Conservation (phyloP, 2,888 invertebrate species). For the Nematopogon swammerdamellus region DNA sequence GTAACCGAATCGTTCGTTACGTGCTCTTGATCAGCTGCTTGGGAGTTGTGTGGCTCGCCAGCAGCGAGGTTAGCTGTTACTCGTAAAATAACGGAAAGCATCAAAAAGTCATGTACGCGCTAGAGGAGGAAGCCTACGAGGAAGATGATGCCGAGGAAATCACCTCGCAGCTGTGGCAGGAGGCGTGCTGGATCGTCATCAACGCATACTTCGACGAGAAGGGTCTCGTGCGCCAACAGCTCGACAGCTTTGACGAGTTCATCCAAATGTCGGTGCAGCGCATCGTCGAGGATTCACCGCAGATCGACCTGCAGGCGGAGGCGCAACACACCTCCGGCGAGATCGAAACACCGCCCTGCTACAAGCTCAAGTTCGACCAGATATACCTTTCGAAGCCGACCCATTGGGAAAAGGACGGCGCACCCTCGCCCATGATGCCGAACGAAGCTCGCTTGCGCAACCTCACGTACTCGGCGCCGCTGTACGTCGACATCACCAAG, state of each 20-base stretch:
- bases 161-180: slow-evolving; percentile 98
- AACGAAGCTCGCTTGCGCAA: slow-evolving; percentile 97
- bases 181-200: slow-evolving; percentile 99
- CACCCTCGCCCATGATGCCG: slow-evolving; percentile 99
- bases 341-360: slow-evolving; percentile 88
- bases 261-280: slow-evolving; percentile 99
- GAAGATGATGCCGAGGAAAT: slow-evolving; percentile 94
- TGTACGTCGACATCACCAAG: slow-evolving; percentile 99
- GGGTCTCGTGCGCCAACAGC: slow-evolving; percentile 96
- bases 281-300: slow-evolving; percentile 98
- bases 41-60: too few relatives aligned
- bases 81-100: too few relatives aligned
- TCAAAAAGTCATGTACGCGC: slow-evolving; percentile 41
- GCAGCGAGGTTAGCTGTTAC: too few relatives aligned
- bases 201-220: slow-evolving; percentile 99
- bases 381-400: slow-evolving; percentile 99
- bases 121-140: slow-evolving; percentile 63
- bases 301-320: slow-evolving; percentile 96
- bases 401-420: slow-evolving; percentile 99
- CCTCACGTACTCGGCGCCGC: slow-evolving; percentile 95
- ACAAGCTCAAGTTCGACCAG: slow-evolving; percentile 96
- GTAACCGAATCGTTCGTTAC: too few relatives aligned
- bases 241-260: slow-evolving; percentile 99
- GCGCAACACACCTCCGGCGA: slow-evolving; percentile 94
- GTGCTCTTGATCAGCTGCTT: too few relatives aligned